These are phyloP conservation scores for Plutomurus gul DNA, from an alignment of 1,140 invertebrate species.

Conservation along the genomic window DNA sequence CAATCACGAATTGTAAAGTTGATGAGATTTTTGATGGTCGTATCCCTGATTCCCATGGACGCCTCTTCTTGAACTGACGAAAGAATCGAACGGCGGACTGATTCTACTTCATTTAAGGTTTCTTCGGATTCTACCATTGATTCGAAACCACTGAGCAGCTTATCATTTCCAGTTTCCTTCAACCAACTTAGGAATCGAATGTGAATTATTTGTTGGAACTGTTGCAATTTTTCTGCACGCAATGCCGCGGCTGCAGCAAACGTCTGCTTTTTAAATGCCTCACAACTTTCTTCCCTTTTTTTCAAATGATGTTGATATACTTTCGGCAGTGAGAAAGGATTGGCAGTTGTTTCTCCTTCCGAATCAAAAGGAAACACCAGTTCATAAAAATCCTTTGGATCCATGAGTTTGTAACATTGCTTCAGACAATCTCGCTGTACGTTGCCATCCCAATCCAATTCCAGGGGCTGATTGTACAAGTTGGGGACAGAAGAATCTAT, in stretches of 20 bases:
- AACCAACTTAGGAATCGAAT: background rate
- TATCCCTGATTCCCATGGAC: no score
- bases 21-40: no score
- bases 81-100: no score
- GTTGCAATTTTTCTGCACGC: background rate
- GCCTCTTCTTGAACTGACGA: no score
- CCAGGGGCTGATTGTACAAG: background rate
- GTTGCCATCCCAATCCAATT: background rate
- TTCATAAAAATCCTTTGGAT: background rate
- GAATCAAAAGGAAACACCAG: background rate
- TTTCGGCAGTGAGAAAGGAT: background rate
- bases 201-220: background rate
- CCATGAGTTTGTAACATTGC: background rate
- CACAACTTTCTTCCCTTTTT: background rate
- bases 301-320: background rate
- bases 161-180: background rate
- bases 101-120: no score
- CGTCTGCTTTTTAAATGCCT: background rate
- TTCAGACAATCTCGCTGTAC: background rate
- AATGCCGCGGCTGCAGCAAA: background rate
- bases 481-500: background rate
- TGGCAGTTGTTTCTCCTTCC: background rate
- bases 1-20: no score
- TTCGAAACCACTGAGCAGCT: background rate
- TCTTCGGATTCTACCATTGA: background rate